A percentile compares a stretch with the other conserved stretches of the same genome.
Conservation (phyloP, 2,797 vertebrate species). For the Sebastes hopkinsi region DNA sequence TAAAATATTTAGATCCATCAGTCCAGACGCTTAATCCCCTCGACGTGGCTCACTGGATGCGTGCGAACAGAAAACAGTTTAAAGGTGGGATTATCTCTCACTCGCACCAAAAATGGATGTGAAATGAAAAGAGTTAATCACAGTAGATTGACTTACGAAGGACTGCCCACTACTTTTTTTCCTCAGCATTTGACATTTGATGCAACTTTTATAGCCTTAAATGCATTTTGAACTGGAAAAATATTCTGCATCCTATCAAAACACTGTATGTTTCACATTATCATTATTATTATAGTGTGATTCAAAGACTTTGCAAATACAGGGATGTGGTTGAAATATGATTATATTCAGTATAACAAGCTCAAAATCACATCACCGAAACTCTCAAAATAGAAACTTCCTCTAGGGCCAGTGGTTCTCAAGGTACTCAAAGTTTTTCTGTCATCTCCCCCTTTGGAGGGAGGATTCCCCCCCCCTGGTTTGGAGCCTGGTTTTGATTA, state of each 20-base stretch:
- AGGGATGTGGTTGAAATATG: not conserved
- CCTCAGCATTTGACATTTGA: not conserved
- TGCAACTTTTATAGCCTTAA: not conserved
- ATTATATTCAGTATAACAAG: not conserved
- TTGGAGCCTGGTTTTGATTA: too few relatives aligned
- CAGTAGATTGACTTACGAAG: not conserved
- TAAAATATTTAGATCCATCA: conserved; percentile 37
- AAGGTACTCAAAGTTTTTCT: not conserved
- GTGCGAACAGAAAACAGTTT: conserved; percentile 1
- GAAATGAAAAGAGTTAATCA: not conserved
- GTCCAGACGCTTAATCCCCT: conserved; percentile 18
- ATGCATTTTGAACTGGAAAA: not conserved
- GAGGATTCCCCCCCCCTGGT: not conserved
- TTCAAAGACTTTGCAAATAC: not conserved
- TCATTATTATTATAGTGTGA: not conserved
- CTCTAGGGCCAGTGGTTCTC: not conserved
- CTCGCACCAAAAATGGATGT: conserved; percentile 49
- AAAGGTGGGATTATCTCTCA: conserved; percentile 16
- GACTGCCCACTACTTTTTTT: not conserved
- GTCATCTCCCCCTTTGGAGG: not conserved
- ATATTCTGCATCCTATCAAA: not conserved
- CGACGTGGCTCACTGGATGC: not conserved
- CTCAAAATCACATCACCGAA: not conserved
- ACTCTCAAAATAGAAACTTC: not conserved
- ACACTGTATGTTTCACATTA: not conserved